Percentiles rank a stretch among this genome's conserved stretches.
These are phyloP conservation scores for Melanostigma gelatinosum DNA, from an alignment of 2,113 vertebrate species.

Conservation along the genomic window DNA sequence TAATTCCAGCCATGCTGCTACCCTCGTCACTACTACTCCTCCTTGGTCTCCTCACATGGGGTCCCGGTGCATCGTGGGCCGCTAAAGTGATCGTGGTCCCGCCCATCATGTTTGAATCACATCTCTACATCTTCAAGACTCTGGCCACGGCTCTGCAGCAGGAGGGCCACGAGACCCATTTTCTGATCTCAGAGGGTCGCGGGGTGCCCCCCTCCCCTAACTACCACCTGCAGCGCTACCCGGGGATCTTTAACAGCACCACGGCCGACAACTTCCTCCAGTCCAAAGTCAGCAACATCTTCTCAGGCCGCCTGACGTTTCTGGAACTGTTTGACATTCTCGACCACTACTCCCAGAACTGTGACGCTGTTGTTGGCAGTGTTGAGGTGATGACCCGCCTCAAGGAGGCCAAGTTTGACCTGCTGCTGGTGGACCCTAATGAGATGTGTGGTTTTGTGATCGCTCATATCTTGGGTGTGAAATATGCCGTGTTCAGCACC, in stretches of 20 bases:
- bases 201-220: slow-evolving; percentile 88
- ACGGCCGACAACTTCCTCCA: slow-evolving; percentile 96
- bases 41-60: slow-evolving; percentile 63
- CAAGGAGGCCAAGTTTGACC: slow-evolving; percentile 91
- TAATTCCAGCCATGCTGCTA: slow-evolving; percentile 89
- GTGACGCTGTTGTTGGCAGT: slow-evolving; percentile 93
- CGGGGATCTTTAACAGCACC: slow-evolving; percentile 97
- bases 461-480: slow-evolving; percentile 93
- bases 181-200: slow-evolving; percentile 95
- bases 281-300: slow-evolving; percentile 96
- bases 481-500: slow-evolving; percentile 96
- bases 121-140: slow-evolving; percentile 99
- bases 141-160: slow-evolving; percentile 91
- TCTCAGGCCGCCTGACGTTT: slow-evolving; percentile 94
- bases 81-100: slow-evolving; percentile 97
- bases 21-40: slow-evolving; percentile 79
- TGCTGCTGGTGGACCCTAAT: slow-evolving; percentile 97
- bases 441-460: slow-evolving; percentile 99
- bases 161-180: slow-evolving; percentile 92
- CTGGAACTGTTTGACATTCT: slow-evolving; percentile 97
- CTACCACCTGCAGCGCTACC: slow-evolving; percentile 93
- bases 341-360: slow-evolving; percentile 97
- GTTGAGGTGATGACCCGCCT: slow-evolving; percentile 86
- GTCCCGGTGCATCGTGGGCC: slow-evolving; percentile 83
- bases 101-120: slow-evolving; percentile 99